Conservation (phyloP, 2,888 invertebrate genomes). For the Chaetogeoica ovagalla region DNA sequence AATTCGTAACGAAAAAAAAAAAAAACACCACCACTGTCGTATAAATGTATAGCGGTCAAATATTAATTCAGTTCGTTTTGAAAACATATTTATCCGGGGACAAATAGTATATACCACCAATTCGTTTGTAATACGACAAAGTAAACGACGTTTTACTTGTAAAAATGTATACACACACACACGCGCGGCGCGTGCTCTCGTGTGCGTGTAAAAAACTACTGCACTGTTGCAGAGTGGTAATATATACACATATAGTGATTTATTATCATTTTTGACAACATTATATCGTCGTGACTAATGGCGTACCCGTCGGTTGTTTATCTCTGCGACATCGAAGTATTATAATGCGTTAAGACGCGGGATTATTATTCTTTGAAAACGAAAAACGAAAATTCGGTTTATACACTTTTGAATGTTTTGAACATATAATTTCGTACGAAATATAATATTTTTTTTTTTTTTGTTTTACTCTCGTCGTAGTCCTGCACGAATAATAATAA, state of each 20-base stretch:
- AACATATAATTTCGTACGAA: neutral
- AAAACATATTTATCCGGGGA: constrained; percentile 31
- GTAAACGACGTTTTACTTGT: constrained; percentile 32
- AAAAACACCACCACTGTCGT: neutral
- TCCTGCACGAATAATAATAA: neutral
- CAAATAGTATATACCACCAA: constrained; percentile 1
- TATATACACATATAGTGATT: neutral
- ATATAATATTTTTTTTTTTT: neutral
- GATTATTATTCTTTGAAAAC: constrained; percentile 9
- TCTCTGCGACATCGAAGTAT: neutral
- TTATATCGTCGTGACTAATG: neutral
- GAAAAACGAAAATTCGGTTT: constrained; percentile 4
- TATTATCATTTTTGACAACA: constrained; percentile 16
- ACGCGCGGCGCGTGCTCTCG: too few species aligned
- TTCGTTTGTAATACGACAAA: constrained; percentile 24
- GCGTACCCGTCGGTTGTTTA: neutral
- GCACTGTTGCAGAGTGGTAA: too few species aligned
- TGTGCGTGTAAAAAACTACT: too few species aligned
- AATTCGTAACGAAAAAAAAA: constrained; percentile 28
- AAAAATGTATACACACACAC: neutral
- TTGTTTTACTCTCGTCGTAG: too few species aligned
- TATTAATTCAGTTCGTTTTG: constrained; percentile 46
- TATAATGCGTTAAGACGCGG: neutral
- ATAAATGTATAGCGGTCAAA: constrained; percentile 28
- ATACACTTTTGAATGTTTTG: too few species aligned